These are phyloP conservation scores for Anastrepha obliqua DNA, from an alignment of 1,140 invertebrate species.

Conservation along the genomic window DNA sequence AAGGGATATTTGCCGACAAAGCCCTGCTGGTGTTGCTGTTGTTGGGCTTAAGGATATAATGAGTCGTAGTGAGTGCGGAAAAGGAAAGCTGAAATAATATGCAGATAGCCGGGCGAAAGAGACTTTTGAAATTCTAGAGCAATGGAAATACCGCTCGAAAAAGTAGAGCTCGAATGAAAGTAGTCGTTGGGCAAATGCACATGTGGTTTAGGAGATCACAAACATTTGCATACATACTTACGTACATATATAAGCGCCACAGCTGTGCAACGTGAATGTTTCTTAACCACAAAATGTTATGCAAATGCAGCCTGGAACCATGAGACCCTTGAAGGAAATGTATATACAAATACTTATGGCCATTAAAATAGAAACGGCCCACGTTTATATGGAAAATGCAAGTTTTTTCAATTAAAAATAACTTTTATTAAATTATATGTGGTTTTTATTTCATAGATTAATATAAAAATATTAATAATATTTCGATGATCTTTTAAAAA, in stretches of 20 bases:
- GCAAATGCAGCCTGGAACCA: not conserved
- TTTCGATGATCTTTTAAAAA: too few relatives aligned
- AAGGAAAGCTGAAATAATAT: not conserved
- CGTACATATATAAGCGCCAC: not conserved
- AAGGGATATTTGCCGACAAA: not conserved
- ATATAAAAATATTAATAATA: too few relatives aligned
- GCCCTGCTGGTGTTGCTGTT: not conserved
- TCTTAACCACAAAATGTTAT: not conserved
- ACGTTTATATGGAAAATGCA: too few relatives aligned
- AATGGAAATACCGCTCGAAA: not conserved
- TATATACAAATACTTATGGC: too few relatives aligned
- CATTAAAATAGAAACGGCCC: too few relatives aligned
- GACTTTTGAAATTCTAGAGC: not conserved
- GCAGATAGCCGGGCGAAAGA: not conserved
- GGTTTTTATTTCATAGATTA: too few relatives aligned
- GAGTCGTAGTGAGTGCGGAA: not conserved
- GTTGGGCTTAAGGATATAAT: conserved; percentile 11
- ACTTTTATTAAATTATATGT: too few relatives aligned
- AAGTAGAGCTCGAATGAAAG: not conserved
- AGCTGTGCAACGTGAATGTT: not conserved
- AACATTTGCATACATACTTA: not conserved
- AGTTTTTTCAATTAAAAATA: too few relatives aligned
- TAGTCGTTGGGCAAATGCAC: not conserved
- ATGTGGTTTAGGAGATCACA: not conserved
- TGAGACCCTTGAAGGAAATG: not conserved